phyloP scores from a whole-genome alignment of 2,113 vertebrate species.

The Amphiprion ocellaris region DNA sequence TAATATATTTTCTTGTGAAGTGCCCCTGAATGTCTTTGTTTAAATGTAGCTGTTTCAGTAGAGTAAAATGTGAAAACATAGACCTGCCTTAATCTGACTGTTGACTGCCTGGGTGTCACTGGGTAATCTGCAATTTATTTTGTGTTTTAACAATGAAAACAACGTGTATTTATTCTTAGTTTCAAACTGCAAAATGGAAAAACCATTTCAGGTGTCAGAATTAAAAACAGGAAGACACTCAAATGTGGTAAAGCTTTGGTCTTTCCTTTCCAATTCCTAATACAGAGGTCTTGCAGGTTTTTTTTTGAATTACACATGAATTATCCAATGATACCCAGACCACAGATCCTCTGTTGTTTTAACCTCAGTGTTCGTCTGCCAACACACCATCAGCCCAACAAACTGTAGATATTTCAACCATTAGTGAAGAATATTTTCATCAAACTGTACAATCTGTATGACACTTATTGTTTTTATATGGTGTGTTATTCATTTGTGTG shows the following conservation, averaged over 20 bases:
- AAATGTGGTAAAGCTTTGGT: too few relatives aligned
- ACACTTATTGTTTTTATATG: conserved; percentile 20
- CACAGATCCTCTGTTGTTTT: not conserved
- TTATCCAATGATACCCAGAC: too few relatives aligned
- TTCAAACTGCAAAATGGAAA: too few relatives aligned
- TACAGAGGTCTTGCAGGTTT: too few relatives aligned
- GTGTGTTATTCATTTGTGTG: conserved; percentile 12
- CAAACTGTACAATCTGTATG: not conserved
- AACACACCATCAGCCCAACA: conserved; percentile 33
- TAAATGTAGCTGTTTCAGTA: not conserved
- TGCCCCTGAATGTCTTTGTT: conserved; percentile 35
- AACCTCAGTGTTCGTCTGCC: conserved; percentile 67
- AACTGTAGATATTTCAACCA: conserved; percentile 9
- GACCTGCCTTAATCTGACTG: conserved; percentile 62
- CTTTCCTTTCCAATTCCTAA: too few relatives aligned
- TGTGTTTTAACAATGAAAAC: too few relatives aligned
- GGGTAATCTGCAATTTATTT: too few relatives aligned
- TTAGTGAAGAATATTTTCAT: conserved; percentile 8
- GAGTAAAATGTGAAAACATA: conserved; percentile 20
- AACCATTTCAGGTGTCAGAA: too few relatives aligned
- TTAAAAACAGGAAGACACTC: too few relatives aligned
- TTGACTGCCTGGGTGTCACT: too few relatives aligned
- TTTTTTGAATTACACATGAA: too few relatives aligned
- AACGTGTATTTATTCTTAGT: too few relatives aligned
- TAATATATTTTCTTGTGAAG: conserved; percentile 12